Evolutionary conservation across 2,113 vertebrate species (phyloP).

Genomic region (Buteo buteo): DNA sequence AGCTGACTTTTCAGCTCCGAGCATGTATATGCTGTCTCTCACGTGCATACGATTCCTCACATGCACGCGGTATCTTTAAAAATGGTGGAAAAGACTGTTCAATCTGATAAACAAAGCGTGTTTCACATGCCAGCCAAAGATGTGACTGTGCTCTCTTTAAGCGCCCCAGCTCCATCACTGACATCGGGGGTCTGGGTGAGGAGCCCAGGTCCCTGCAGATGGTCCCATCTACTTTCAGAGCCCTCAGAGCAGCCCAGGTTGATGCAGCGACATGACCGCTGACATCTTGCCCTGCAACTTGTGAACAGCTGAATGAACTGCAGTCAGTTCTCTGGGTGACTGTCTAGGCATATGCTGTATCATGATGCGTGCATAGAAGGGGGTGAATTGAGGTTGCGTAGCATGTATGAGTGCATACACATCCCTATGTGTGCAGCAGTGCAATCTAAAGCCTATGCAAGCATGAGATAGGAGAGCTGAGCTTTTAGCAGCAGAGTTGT

Average conservation of each 20-base stretch:
- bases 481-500: background rate
- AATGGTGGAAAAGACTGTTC: background rate
- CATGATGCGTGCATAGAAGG: rapidly evolving
- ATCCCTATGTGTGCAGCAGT: background rate
- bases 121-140: background rate
- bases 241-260: background rate
- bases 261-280: rapidly evolving
- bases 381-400: background rate
- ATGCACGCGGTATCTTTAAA: background rate
- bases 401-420: rapidly evolving
- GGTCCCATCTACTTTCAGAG: background rate
- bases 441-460: background rate
- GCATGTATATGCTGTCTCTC: background rate
- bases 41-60: background rate
- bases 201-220: background rate
- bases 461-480: background rate
- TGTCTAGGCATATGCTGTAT: background rate
- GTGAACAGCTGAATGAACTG: background rate
- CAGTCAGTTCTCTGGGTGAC: background rate
- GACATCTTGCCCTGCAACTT: background rate
- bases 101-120: background rate
- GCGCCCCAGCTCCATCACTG: rapidly evolving
- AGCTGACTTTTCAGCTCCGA: background rate
- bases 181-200: background rate
- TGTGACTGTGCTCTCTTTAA: background rate